Evolutionary conservation across 1,140 invertebrate genomes (phyloP), one percentile per base, ranked within the genome.

Genomic region (Drosophila sproati): DNA sequence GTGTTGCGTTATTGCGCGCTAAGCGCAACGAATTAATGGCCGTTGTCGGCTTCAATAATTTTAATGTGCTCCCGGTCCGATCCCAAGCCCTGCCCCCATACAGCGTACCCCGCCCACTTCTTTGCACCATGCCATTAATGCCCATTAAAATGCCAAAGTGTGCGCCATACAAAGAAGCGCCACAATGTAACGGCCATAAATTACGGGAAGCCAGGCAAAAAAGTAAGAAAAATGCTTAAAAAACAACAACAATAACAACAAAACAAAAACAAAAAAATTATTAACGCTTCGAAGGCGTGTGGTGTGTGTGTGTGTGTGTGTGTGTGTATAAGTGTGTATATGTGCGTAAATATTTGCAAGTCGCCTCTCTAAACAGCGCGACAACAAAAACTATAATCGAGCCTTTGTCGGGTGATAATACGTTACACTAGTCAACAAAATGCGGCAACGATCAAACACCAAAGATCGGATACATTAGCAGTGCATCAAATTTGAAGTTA

Each of bases 21-120:
- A 80, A 88, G 85, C 82, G 82, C 80, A 87, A 87, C 80, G 82
- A 88, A 88, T 88, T 88, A 88, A 88, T 88, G 83, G 85, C 83
- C 79, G 43, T 86, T 82, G 70, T 78, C 48, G 78, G 50, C 82
- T 88, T 88, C 83, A 88, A 88, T 88, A 88, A 88, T 88, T 89
- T 88, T 88, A 88, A 88, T 87, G 83, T 80, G 76, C 56, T 78
- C 52, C 32, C 55, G 64, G 29, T 32, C 8, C 35, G 47, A 10
- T 35, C 10, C 10, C 29, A 67, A 45, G 59, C 62, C 61, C 39
- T 47, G 48, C 12, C 50, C 43, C 28, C 7, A 43, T 43, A 43
- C 4, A 43, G 39, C 39, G 3, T 34, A 31, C 34, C 72, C 6
- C 34, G 45, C 34, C 59, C 52, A 12, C 56, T 52, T 43, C 63